Conservation (phyloP, 2,113 vertebrate species). For the Brevimyrus niger region DNA sequence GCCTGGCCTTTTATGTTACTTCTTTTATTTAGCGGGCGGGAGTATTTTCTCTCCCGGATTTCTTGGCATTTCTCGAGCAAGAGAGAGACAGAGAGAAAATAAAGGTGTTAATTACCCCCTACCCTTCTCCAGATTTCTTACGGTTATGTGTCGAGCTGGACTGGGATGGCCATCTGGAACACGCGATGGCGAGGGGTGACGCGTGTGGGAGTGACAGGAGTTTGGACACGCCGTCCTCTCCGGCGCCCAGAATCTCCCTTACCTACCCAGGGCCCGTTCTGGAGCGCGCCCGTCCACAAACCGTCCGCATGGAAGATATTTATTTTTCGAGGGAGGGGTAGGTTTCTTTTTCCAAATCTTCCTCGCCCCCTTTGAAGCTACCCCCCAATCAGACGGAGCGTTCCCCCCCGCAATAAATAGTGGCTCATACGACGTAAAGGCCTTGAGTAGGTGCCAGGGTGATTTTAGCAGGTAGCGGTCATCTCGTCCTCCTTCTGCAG, state of each 20-base stretch:
- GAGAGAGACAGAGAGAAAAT: constrained; percentile 14
- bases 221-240: background rate
- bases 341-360: background rate
- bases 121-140: constrained; percentile 3
- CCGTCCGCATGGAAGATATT: background rate
- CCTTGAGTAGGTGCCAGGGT: background rate
- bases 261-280: background rate
- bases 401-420: background rate
- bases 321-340: background rate
- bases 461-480: too few relatives aligned
- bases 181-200: background rate
- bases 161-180: constrained; percentile 6
- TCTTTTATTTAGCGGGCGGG: background rate
- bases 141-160: background rate
- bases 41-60: background rate
- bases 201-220: background rate
- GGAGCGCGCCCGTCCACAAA: background rate
- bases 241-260: background rate
- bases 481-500: background rate
- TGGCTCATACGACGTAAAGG: background rate
- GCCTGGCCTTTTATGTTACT: background rate
- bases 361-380: background rate
- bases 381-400: background rate
- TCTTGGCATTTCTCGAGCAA: constrained; percentile 7
- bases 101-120: constrained; percentile 16